Evolutionary conservation across 2,113 vertebrate species (phyloP).

Genomic region (Zonotrichia leucophrys): DNA sequence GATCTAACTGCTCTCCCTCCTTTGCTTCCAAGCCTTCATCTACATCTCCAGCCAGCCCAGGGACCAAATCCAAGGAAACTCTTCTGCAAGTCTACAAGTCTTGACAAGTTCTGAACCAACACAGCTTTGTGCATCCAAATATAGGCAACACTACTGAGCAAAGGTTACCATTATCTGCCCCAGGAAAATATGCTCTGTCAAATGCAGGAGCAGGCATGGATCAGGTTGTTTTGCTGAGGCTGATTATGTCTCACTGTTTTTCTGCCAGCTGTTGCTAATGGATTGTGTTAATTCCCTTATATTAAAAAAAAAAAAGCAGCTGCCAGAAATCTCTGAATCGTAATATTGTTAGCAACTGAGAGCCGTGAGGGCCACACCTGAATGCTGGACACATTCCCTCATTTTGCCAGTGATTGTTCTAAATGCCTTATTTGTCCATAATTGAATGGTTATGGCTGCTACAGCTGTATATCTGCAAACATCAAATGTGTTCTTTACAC

Average conservation of each 20-base stretch:
- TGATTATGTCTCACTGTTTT: neutral
- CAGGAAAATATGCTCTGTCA: neutral
- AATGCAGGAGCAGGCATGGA: neutral
- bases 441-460: neutral
- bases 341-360: neutral
- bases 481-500: neutral
- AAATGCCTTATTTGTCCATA: neutral
- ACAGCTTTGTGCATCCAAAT: neutral
- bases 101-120: neutral
- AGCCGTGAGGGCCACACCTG: neutral
- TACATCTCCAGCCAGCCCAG: neutral
- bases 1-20: neutral
- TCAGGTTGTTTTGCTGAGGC: neutral
- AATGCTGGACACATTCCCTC: neutral
- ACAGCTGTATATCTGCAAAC: neutral
- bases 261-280: neutral
- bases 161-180: neutral
- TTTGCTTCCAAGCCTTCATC: neutral
- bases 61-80: neutral
- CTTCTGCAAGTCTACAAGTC: neutral
- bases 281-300: neutral
- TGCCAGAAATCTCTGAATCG: neutral
- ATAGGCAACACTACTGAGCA: neutral
- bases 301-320: neutral
- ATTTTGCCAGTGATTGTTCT: neutral